Conservation (phyloP, 2,797 vertebrate genomes). For the Sebastes taczanowskii region DNA sequence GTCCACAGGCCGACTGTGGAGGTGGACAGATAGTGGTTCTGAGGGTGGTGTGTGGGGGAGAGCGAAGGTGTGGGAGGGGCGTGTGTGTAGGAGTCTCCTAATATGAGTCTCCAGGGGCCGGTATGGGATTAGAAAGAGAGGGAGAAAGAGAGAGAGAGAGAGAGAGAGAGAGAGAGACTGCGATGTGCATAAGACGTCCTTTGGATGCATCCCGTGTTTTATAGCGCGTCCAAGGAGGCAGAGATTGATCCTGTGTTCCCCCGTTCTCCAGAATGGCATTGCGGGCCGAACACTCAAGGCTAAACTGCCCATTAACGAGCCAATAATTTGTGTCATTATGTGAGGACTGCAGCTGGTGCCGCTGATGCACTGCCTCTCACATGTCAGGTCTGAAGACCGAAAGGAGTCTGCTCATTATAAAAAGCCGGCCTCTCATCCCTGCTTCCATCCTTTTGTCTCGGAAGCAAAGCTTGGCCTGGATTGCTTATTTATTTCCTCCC, state of each 20-base stretch:
- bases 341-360: constrained; percentile 71
- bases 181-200: constrained; percentile 59
- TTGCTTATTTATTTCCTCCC: constrained; percentile 63
- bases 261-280: constrained; percentile 44
- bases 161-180: constrained; percentile 14
- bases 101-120: constrained; percentile 69
- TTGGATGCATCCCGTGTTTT: constrained; percentile 66
- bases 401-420: constrained; percentile 58
- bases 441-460: constrained; percentile 66
- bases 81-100: constrained; percentile 74
- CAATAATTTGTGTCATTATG: constrained; percentile 77
- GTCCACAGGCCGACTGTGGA: constrained; percentile 82
- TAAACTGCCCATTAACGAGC: constrained; percentile 73
- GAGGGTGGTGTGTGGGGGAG: constrained; percentile 72
- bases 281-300: constrained; percentile 63
- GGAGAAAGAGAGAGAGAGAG: not conserved
- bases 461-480: constrained; percentile 53
- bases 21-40: constrained; percentile 81
- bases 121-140: constrained; percentile 57
- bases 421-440: constrained; percentile 57
- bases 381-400: constrained; percentile 63
- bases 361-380: constrained; percentile 62
- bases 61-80: constrained; percentile 62
- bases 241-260: constrained; percentile 60
- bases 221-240: constrained; percentile 56